Evolutionary conservation across 2,888 invertebrate species (phyloP).

Genomic region (Phalangium opilio): DNA sequence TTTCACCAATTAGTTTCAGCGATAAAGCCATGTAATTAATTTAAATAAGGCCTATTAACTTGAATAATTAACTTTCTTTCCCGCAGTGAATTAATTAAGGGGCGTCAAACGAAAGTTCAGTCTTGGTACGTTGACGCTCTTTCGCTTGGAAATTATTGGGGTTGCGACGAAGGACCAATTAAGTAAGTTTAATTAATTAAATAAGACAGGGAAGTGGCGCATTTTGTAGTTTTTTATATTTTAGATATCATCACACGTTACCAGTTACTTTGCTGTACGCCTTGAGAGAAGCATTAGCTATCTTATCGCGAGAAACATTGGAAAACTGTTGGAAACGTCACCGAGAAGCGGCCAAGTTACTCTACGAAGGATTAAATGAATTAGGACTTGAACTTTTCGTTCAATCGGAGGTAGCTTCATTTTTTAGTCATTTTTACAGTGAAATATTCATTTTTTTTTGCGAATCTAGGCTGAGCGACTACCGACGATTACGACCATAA

Average conservation of each 20-base stretch:
- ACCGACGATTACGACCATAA: slow-evolving; percentile 51
- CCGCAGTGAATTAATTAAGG: slow-evolving; percentile 41
- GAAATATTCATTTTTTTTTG: no score
- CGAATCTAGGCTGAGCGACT: slow-evolving; percentile 41
- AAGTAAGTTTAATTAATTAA: slow-evolving; percentile 36
- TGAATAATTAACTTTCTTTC: no score
- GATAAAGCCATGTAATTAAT: slow-evolving; percentile 47
- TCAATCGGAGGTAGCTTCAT: slow-evolving; percentile 42
- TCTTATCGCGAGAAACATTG: slow-evolving; percentile 55
- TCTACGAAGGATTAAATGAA: slow-evolving; percentile 49
- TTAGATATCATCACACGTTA: slow-evolving; percentile 75
- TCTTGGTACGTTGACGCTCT: slow-evolving; percentile 57
- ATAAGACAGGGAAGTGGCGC: no score
- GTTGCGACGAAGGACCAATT: slow-evolving; percentile 44
- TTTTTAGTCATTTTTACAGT: no score
- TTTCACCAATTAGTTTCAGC: slow-evolving; percentile 59
- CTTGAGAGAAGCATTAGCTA: slow-evolving; percentile 58
- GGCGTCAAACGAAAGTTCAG: slow-evolving; percentile 39
- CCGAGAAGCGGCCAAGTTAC: slow-evolving; percentile 43
- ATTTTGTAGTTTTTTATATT: no score
- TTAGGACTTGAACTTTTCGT: slow-evolving; percentile 56
- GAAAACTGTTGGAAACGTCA: slow-evolving; percentile 52
- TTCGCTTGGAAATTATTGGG: slow-evolving; percentile 61
- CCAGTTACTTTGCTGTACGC: slow-evolving; percentile 65
- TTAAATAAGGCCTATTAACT: no score